Percentiles rank a stretch among this genome's conserved stretches.
Conservation (phyloP, 2,888 invertebrate species). For the Amphipyra berbera region DNA sequence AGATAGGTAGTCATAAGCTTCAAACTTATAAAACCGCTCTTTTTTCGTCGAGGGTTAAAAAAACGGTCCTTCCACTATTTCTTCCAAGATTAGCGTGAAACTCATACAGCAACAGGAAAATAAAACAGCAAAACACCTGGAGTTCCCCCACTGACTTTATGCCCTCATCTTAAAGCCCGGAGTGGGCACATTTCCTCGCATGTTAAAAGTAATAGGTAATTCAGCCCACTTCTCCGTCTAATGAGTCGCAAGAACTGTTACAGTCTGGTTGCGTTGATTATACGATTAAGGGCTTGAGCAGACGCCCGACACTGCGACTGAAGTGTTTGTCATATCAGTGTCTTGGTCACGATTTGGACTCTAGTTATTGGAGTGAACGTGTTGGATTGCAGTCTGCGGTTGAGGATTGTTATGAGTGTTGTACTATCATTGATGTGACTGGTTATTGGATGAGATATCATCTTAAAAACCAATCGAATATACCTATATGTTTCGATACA, state of each 20-base stretch:
- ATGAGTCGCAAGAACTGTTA: constrained; percentile 39
- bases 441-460: no score
- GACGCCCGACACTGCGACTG: neutral
- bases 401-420: neutral
- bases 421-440: no score
- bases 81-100: neutral
- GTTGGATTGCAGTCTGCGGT: neutral
- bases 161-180: constrained; percentile 18
- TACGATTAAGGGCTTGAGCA: constrained; percentile 11
- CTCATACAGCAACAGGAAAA: constrained; percentile 15
- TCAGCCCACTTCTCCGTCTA: constrained; percentile 41
- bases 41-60: no score
- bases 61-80: no score
- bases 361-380: neutral
- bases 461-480: no score
- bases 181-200: constrained; percentile 40
- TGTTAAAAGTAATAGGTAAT: constrained; percentile 58
- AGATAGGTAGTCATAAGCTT: no score
- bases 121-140: constrained; percentile 4
- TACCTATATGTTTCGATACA: no score
- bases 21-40: no score
- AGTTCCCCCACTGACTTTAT: constrained; percentile 19
- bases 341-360: constrained; percentile 7
- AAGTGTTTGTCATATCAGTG: constrained; percentile 6
- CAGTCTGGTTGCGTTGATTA: constrained; percentile 42